Conservation (phyloP, 1,140 invertebrate genomes). For the Caenorhabditis remanei region DNA sequence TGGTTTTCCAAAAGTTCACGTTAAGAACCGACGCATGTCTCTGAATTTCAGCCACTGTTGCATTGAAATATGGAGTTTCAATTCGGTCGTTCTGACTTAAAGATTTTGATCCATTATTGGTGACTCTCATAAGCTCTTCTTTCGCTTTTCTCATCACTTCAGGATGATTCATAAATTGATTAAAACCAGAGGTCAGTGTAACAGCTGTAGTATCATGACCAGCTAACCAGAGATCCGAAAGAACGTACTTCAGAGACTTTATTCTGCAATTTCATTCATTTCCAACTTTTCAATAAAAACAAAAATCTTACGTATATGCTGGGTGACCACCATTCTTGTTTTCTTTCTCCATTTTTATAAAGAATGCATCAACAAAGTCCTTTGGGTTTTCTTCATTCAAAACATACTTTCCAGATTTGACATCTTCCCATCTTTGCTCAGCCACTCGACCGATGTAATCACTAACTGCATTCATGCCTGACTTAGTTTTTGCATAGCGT, state of each 20-base stretch:
- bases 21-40: slow-evolving; percentile 62
- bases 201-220: slow-evolving; percentile 67
- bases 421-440: background rate
- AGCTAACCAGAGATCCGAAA: slow-evolving; percentile 58
- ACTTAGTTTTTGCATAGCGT: background rate
- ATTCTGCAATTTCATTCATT: too few relatives aligned
- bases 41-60: slow-evolving; percentile 58
- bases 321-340: background rate
- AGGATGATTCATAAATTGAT: slow-evolving; percentile 69
- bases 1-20: slow-evolving; percentile 55
- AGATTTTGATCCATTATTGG: slow-evolving; percentile 10
- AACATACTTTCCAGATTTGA: background rate
- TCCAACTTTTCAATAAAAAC: too few relatives aligned
- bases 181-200: slow-evolving; percentile 66
- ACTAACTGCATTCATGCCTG: background rate
- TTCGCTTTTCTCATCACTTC: slow-evolving; percentile 58
- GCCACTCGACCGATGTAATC: background rate
- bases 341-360: background rate
- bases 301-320: slow-evolving; percentile 1
- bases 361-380: slow-evolving; percentile 4
- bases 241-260: background rate
- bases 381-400: background rate
- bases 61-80: slow-evolving; percentile 54
- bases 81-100: slow-evolving; percentile 6
- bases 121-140: slow-evolving; percentile 23